Conservation (phyloP, 2,113 vertebrate genomes). For the Polypterus bichir region DNA sequence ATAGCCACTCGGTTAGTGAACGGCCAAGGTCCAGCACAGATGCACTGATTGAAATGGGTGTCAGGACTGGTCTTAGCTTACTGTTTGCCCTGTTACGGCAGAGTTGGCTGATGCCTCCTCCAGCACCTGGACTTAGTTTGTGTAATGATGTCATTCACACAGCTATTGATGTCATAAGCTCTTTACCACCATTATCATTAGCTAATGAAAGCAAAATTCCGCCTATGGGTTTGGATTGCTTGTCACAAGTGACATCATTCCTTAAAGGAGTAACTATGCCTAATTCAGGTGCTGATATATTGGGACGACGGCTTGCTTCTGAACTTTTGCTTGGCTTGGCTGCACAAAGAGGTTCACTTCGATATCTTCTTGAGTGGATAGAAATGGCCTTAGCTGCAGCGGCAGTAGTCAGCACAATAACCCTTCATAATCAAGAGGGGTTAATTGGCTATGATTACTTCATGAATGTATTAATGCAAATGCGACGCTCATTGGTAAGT, state of each 20-base stretch:
- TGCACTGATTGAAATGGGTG: conserved; percentile 91
- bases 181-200: conserved; percentile 77
- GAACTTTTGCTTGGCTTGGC: conserved; percentile 86
- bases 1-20: conserved; percentile 82
- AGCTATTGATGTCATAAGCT: conserved; percentile 85
- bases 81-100: conserved; percentile 86
- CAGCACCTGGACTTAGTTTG: conserved; percentile 62
- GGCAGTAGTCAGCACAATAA: conserved; percentile 72
- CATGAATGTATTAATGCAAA: conserved; percentile 90
- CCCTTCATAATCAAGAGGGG: conserved; percentile 72
- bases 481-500: conserved; percentile 90
- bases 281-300: conserved; percentile 82
- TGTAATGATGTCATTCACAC: conserved; percentile 90
- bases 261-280: conserved; percentile 93
- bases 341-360: conserved; percentile 80
- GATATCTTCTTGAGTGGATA: conserved; percentile 82
- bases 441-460: conserved; percentile 93
- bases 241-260: conserved; percentile 87
- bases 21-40: conserved; percentile 85
- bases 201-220: conserved; percentile 95
- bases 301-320: conserved; percentile 81
- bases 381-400: conserved; percentile 90
- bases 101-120: conserved; percentile 83
- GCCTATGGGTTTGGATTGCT: conserved; percentile 90
- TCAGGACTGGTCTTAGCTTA: conserved; percentile 83